Percentiles rank a stretch among this genome's conserved stretches.
phyloP scores from a whole-genome alignment of 2,113 vertebrate species.

The Silurus asotus region DNA sequence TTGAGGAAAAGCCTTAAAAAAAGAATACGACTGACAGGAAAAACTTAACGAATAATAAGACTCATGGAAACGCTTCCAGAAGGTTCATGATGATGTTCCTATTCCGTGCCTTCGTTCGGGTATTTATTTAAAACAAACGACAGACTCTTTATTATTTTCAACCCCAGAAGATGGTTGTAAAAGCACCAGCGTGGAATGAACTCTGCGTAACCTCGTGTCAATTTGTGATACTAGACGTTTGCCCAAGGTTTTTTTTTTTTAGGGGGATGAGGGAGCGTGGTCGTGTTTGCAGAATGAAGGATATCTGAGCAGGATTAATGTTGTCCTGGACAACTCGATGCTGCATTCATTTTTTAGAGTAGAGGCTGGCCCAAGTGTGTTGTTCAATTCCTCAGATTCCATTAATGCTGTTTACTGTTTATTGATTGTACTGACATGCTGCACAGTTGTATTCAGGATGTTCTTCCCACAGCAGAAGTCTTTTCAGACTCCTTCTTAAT shows the following conservation, averaged over 20 bases:
- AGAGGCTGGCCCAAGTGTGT: too few species aligned
- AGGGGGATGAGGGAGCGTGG: slow-evolving; percentile 56
- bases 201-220: slow-evolving; percentile 64
- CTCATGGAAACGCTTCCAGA: slow-evolving; percentile 63
- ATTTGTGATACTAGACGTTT: slow-evolving; percentile 61
- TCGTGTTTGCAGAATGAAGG: slow-evolving; percentile 51
- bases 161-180: slow-evolving; percentile 11
- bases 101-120: background rate
- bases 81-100: slow-evolving; percentile 62
- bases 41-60: slow-evolving; percentile 65
- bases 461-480: background rate
- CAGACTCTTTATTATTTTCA: background rate
- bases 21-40: slow-evolving; percentile 60
- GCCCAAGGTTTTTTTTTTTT: slow-evolving; percentile 53
- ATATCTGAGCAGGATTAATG: slow-evolving; percentile 60
- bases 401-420: background rate
- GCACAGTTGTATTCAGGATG: background rate
- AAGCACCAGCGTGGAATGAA: slow-evolving; percentile 57
- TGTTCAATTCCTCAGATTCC: background rate
- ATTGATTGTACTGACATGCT: too few species aligned
- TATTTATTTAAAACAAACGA: background rate
- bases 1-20: slow-evolving; percentile 62
- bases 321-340: slow-evolving; percentile 43
- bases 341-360: background rate
- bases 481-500: too few species aligned